Evolutionary conservation across 2,888 invertebrate genomes (phyloP).

Genomic region (Argynnis bischoffii): DNA sequence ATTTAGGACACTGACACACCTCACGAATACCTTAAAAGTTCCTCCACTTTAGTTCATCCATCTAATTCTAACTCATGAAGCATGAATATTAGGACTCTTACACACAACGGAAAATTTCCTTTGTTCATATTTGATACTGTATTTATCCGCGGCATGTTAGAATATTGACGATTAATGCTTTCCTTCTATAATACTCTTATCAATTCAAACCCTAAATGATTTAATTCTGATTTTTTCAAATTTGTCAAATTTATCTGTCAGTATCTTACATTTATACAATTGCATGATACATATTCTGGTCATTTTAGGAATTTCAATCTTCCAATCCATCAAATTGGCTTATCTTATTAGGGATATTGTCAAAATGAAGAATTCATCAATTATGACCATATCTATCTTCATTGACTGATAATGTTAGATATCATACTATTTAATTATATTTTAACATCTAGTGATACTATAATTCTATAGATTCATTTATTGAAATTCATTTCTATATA

Average conservation of each 20-base stretch:
- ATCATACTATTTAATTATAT: neutral
- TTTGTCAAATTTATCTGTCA: slow-evolving; percentile 1
- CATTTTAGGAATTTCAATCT: slow-evolving; percentile 10
- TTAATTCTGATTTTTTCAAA: neutral
- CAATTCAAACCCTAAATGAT: neutral
- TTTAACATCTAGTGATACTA: neutral
- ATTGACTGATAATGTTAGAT: slow-evolving; percentile 6
- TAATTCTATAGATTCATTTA: neutral
- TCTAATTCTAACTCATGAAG: slow-evolving; percentile 21
- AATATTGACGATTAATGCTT: slow-evolving; percentile 17
- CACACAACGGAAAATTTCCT: neutral
- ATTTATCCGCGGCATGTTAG: slow-evolving; percentile 25
- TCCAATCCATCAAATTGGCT: slow-evolving; percentile 9
- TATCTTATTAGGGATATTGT: neutral
- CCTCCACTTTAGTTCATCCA: slow-evolving; percentile 16
- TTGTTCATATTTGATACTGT: slow-evolving; percentile 14
- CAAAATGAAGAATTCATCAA: neutral
- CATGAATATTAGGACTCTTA: slow-evolving; percentile 25
- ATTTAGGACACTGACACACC: slow-evolving; percentile 18
- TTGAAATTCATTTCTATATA: neutral
- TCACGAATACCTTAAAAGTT: slow-evolving; percentile 23
- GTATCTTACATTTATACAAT: slow-evolving; percentile 1
- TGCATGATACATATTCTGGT: slow-evolving; percentile 12
- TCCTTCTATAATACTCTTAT: slow-evolving; percentile 12
- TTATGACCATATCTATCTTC: neutral